Percentiles rank a stretch among this genome's conserved stretches.
Conservation (phyloP, 1,140 invertebrate genomes). For the Penaeus japonicus region DNA sequence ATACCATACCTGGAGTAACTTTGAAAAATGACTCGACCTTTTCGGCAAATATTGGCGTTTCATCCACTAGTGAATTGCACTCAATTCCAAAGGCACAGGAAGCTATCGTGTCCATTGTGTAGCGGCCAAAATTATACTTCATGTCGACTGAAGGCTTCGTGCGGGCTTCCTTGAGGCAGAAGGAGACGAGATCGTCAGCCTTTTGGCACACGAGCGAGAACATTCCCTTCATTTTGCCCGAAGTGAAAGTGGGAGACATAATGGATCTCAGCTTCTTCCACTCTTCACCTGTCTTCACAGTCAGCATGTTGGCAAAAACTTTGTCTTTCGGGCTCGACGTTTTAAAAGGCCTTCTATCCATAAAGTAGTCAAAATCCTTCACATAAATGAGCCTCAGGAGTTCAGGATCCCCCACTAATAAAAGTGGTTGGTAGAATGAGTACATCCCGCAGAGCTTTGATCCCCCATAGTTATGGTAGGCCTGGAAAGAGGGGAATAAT, state of each 20-base stretch:
- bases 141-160: slow-evolving; percentile 18
- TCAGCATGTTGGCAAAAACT: not conserved
- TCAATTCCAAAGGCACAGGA: slow-evolving; percentile 66
- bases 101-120: slow-evolving; percentile 67
- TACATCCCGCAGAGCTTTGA: too few species aligned
- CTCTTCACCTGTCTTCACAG: not conserved
- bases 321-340: not conserved
- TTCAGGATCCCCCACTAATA: not conserved
- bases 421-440: not conserved
- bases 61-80: slow-evolving; percentile 53
- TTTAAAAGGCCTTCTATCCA: not conserved
- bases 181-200: not conserved
- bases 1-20: not conserved
- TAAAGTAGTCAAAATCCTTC: not conserved
- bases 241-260: slow-evolving; percentile 58
- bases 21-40: slow-evolving; percentile 24
- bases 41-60: slow-evolving; percentile 57
- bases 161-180: slow-evolving; percentile 19
- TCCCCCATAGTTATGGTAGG: too few species aligned
- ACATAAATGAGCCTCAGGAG: not conserved
- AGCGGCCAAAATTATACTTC: slow-evolving; percentile 61
- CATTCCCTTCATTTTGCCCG: slow-evolving; percentile 51
- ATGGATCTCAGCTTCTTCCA: slow-evolving; percentile 47
- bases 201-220: not conserved
- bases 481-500: too few species aligned